phyloP scores from a whole-genome alignment of 2,113 vertebrate genomes.

The Pollimyrus isidori region DNA sequence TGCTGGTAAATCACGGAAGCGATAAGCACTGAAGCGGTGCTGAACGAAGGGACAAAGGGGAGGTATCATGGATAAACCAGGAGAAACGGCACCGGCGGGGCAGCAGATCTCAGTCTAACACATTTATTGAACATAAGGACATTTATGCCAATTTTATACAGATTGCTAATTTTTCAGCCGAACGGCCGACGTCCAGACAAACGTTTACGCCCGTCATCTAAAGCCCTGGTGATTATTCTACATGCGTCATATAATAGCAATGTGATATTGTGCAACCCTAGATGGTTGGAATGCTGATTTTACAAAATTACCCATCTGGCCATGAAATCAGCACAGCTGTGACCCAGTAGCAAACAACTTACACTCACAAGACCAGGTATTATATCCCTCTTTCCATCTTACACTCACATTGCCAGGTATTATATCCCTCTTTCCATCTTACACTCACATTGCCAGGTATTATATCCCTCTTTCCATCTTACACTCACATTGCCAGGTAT shows the following conservation, averaged over 20 bases:
- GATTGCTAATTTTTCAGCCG: neutral
- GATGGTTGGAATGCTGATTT: neutral
- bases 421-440: too few relatives aligned
- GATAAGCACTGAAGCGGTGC: neutral
- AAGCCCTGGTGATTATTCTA: neutral
- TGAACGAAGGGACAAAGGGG: neutral
- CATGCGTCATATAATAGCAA: neutral
- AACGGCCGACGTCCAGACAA: neutral
- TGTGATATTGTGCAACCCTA: neutral
- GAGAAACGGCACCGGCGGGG: neutral
- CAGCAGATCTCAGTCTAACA: neutral
- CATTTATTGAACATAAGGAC: neutral
- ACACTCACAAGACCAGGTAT: too few relatives aligned
- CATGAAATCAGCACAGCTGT: neutral
- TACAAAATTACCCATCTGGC: neutral
- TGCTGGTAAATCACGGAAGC: neutral
- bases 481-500: too few relatives aligned
- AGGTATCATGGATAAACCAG: neutral
- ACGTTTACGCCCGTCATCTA: neutral
- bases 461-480: neutral
- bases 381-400: too few relatives aligned
- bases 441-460: neutral
- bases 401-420: too few relatives aligned
- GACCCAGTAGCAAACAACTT: too few relatives aligned
- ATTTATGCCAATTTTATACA: neutral